Evolutionary conservation across 2,113 vertebrate genomes (phyloP), one percentile per base, ranked within the genome.

Genomic region (Eonycteris spelaea): DNA sequence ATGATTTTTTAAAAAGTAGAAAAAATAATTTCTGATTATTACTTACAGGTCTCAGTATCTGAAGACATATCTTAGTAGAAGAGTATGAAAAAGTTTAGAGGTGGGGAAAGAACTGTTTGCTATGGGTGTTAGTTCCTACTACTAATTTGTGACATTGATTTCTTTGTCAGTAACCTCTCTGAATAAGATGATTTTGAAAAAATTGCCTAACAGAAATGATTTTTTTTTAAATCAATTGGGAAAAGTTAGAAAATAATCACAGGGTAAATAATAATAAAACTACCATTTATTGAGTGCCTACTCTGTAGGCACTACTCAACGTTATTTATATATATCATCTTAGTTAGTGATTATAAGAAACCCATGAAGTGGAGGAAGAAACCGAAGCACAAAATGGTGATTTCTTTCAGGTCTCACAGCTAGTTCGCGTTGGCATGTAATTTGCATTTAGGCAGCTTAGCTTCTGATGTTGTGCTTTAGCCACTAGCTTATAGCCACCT

Each of bases 171-270:
- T 48, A 88, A 74, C 21, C 9, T 35, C 53, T 65, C 53, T 35
- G 40, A 15, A 33, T 57, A 45, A 67, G 19, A 35, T 87, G 40
- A 48, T 55, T 92, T 87, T 57, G 38, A 73, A 38, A 79, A 79
- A 30, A 53, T 80, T 73, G 26, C 43, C 35, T 63, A 55, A 45
- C 21, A n/a, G 67, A 48, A 82, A 12, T 30, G 65, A 59, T 84
- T 68, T 33, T 33, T 86, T 24, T 8, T 80, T 40, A 26, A 0
- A 28, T 77, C 43, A 55, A 28, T 45, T 40, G 53, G 35, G 14
- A 55, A 78, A 84, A 70, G 30, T 48, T 93, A 79, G 78, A 92
- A 85, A 84, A 78, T 93, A 85, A 71, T 78, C 79, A 71, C 38
- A 86, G 55, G 38, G 30, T 45, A 92, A 65, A 61, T 61, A 74